Evolutionary conservation across 2,797 vertebrate species (phyloP), one percentile per base, ranked within the genome.

Genomic region (Sebastes variabilis): DNA sequence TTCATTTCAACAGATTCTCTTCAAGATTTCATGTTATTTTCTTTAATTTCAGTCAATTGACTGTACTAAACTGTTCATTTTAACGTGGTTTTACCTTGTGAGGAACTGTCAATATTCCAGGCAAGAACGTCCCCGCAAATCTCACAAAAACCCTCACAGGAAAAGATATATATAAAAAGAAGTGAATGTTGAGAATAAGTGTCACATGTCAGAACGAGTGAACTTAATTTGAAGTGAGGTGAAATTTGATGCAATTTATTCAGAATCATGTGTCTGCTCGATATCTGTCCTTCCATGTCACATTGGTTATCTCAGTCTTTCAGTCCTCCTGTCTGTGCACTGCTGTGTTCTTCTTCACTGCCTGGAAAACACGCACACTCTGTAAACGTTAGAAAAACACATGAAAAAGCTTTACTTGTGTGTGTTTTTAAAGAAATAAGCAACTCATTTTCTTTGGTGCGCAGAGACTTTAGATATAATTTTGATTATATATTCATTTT

Each of bases 221-320:
- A 92, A 84, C 84, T 85, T 92, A 86, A 92, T 91, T 87, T 92
- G 92, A 91, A 89, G 88, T 90, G 90, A 93, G 88, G 79, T 75
- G 77, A 90, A 92, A 93, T 94, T 89, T 89, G 90, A 92, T 88
- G 93, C 87, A 88, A 91, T 92, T 91, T 91, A 92, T 94, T 93
- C 89, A 81, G 88, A 91, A 90, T 90, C 88, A 71, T 84, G 83
- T 91, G 91, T 94, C 90, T 84, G 80, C 80, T 91, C 72, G 75
- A 90, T 89, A 87, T 90, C 91, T 69, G 88, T 93, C 91, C 82
- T 64, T 85, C 79, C 88, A 77, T 84, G 90, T 95, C 93, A 92
- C 89, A 81, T 90, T 78, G 90, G 89, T 87, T 87, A 82, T 88
- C 85, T 85, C 83, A 42, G 78, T 78, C 72, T 64, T 69, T 86